phyloP scores from a whole-genome alignment of 2,888 invertebrate species.

The Papilio elwesi region DNA sequence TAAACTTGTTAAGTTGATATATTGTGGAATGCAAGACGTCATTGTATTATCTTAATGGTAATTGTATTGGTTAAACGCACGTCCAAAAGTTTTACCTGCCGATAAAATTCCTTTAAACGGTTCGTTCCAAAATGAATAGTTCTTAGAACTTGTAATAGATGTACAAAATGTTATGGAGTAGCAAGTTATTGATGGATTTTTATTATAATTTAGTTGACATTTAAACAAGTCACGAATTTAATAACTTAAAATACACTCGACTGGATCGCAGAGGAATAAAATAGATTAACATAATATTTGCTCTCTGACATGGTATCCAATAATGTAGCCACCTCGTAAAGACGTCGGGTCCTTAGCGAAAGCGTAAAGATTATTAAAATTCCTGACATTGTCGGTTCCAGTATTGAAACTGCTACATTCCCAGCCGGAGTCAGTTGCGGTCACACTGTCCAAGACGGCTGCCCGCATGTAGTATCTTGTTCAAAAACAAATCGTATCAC shows the following conservation, averaged over 20 bases:
- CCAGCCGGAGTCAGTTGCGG: conserved; percentile 2
- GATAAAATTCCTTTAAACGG: conserved; percentile 29
- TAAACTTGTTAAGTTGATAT: conserved; percentile 1
- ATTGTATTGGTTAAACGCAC: background rate
- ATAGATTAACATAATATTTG: background rate
- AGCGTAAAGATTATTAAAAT: conserved; percentile 20
- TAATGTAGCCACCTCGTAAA: conserved; percentile 11
- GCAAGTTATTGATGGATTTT: too few relatives aligned
- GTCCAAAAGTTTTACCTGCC: background rate
- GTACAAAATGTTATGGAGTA: background rate
- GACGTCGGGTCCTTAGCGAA: conserved; percentile 13
- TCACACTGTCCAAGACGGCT: background rate
- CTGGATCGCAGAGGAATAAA: background rate
- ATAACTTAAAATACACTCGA: background rate
- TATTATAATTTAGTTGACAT: too few relatives aligned
- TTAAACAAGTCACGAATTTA: too few relatives aligned
- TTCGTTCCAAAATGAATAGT: background rate
- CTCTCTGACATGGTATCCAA: background rate
- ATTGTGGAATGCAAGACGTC: conserved; percentile 21
- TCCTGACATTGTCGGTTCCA: conserved; percentile 5
- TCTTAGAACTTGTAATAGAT: background rate
- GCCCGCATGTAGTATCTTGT: too few relatives aligned
- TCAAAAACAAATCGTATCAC: too few relatives aligned
- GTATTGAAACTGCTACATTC: conserved; percentile 27
- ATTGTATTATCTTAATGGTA: conserved; percentile 29